Percentiles rank a stretch among this genome's conserved stretches.
Conservation (phyloP, 1,140 invertebrate species). For the Epicauta chinensis region DNA sequence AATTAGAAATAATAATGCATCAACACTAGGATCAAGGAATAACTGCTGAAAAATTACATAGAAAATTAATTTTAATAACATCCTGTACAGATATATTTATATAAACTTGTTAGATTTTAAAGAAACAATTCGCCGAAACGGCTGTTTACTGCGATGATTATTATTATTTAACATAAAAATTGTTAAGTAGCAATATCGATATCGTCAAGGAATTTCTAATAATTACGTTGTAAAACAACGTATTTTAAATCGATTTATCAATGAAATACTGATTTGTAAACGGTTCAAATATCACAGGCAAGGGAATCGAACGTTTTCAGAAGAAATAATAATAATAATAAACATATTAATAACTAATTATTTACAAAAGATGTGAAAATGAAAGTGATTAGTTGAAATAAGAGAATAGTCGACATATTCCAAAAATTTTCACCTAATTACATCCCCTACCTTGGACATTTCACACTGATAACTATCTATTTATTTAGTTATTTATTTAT, state of each 20-base stretch:
- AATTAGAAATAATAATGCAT: conserved; percentile 12
- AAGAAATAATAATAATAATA: conserved; percentile 10
- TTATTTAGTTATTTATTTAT: conserved; percentile 15
- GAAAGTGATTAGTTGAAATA: not conserved
- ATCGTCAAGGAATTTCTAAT: conserved; percentile 2
- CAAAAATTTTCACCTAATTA: conserved; percentile 17
- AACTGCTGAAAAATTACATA: conserved; percentile 14
- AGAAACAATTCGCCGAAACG: not conserved
- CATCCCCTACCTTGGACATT: conserved; percentile 35
- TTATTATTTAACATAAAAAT: not conserved
- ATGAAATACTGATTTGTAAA: conserved; percentile 31
- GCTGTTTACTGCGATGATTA: not conserved
- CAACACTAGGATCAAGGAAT: conserved; percentile 19
- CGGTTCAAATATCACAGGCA: conserved; percentile 30
- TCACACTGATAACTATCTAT: conserved; percentile 30
- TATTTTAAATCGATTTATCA: conserved; percentile 11
- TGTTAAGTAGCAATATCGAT: conserved; percentile 11
- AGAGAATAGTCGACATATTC: conserved; percentile 8
- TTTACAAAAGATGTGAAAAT: not conserved
- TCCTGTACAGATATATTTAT: conserved; percentile 15
- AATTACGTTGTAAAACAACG: conserved; percentile 4
- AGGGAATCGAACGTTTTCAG: conserved; percentile 16
- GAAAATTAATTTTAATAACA: conserved; percentile 14
- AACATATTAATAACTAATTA: not conserved
- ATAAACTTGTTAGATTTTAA: conserved; percentile 9